These are phyloP conservation scores for Tinea semifulvella DNA, from an alignment of 2,888 invertebrate genomes.

Conservation along the genomic window DNA sequence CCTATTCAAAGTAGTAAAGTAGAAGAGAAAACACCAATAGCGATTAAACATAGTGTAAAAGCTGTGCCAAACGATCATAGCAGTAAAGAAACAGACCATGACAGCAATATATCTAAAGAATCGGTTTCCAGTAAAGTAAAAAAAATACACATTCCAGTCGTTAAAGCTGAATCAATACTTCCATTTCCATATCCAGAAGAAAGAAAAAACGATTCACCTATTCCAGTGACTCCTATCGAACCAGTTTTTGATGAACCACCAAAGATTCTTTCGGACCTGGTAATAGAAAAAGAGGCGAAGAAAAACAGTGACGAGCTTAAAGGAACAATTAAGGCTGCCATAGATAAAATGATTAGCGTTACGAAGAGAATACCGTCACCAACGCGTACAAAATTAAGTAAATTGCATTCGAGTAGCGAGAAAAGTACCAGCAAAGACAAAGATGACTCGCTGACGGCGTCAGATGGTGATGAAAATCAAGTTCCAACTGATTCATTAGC, in stretches of 20 bases:
- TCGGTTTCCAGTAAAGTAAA: too few relatives aligned
- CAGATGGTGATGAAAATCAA: not conserved
- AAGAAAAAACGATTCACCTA: constrained; percentile 21
- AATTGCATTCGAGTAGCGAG: not conserved
- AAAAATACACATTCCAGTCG: constrained; percentile 27
- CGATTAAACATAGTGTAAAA: too few relatives aligned
- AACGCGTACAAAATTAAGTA: constrained; percentile 17
- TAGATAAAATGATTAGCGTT: constrained; percentile 40
- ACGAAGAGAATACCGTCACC: constrained; percentile 26
- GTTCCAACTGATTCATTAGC: not conserved
- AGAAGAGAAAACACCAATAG: too few relatives aligned
- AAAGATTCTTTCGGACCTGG: constrained; percentile 9
- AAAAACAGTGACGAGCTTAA: constrained; percentile 48
- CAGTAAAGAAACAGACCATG: constrained; percentile 19
- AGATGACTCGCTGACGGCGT: not conserved
- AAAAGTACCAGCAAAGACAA: constrained; percentile 3
- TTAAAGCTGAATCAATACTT: constrained; percentile 41
- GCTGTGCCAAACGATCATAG: constrained; percentile 33
- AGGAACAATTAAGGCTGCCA: constrained; percentile 45
- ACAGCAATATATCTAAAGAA: not conserved
- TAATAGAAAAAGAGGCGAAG: constrained; percentile 39
- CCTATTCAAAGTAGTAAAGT: constrained; percentile 17
- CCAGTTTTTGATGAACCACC: constrained; percentile 16
- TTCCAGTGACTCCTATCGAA: not conserved
- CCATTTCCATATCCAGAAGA: constrained; percentile 40